A percentile compares a stretch with the other conserved stretches of the same genome.
phyloP scores from a whole-genome alignment of 2,888 invertebrate genomes.

The Lottia gigantea region DNA sequence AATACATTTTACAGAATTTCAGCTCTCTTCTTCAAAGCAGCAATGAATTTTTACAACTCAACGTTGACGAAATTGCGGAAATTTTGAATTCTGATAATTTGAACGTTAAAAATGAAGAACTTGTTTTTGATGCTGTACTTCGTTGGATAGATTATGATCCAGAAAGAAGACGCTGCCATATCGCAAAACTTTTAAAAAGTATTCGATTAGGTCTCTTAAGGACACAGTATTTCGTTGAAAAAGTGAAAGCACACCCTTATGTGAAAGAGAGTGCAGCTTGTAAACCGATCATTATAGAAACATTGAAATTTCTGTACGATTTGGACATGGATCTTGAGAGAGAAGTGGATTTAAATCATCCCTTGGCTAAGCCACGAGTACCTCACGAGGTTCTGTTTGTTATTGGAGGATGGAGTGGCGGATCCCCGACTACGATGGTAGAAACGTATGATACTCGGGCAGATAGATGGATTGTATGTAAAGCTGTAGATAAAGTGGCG shows the following conservation, averaged over 20 bases:
- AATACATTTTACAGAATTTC: slow-evolving; percentile 75
- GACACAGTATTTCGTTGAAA: slow-evolving; percentile 89
- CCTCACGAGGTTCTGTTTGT: slow-evolving; percentile 71
- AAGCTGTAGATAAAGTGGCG: slow-evolving; percentile 66
- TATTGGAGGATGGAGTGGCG: slow-evolving; percentile 75
- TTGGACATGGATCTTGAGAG: slow-evolving; percentile 86
- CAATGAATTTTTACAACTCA: slow-evolving; percentile 71
- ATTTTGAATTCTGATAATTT: slow-evolving; percentile 61
- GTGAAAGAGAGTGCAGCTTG: slow-evolving; percentile 81
- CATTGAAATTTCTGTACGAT: slow-evolving; percentile 90
- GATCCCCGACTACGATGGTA: slow-evolving; percentile 79
- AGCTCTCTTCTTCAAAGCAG: slow-evolving; percentile 47
- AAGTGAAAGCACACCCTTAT: slow-evolving; percentile 81
- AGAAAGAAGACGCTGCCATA: slow-evolving; percentile 78
- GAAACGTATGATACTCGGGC: slow-evolving; percentile 68
- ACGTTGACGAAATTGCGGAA: slow-evolving; percentile 58
- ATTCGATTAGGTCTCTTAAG: slow-evolving; percentile 76
- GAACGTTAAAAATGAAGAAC: slow-evolving; percentile 65
- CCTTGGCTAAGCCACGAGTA: slow-evolving; percentile 78
- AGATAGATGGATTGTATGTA: slow-evolving; percentile 64
- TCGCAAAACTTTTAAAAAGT: slow-evolving; percentile 73
- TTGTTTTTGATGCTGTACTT: slow-evolving; percentile 70
- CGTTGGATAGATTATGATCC: slow-evolving; percentile 87
- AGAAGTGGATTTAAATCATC: slow-evolving; percentile 73
- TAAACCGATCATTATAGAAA: slow-evolving; percentile 89